Evolutionary conservation across 92 coral and sea anemone species (phyloP), one percentile per base, ranked within the genome.

Genomic region (Palythoa grandis): DNA sequence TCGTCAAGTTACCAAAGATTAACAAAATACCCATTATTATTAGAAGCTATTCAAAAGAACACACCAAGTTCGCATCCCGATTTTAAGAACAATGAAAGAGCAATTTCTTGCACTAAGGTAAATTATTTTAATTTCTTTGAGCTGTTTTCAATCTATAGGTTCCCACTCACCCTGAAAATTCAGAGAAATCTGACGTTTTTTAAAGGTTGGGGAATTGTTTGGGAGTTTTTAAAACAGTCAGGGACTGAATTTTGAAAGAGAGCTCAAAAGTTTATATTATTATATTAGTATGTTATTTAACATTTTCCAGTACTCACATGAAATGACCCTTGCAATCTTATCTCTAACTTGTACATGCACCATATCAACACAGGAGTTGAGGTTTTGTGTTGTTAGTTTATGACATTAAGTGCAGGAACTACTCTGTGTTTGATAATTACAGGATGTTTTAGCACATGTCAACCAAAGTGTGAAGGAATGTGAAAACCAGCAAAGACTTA

Each of bases 381-480:
- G 50, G 50, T 43, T 67, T 67, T 67, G 72, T 67, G 39, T n/a
- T 67, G 72, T 22, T 19, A 22, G 12, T 67, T 43, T 43, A 5
- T 43, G 50, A 43, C 7, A 5, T 43, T 43, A 5, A 43, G 9
- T 43, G 20, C 52, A 7, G 38, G 48, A 11, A 3, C 5, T 37
- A 15, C 52, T 48, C 4, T 70, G 56, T 20, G 38, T 73, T 78
- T 12, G 11, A 70, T 63, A 66, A 7, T 79, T 80, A 12, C 93
- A 96, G 99, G 97, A 95, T 89, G 91, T 93, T 40, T 93, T 96
- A 25, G 98, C 98, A 40, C 93, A 86, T 83, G 99, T 96, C 88
- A 96, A 96, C 76, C 99, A 96, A 92, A 95, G 97, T 86, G 98
- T 96, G 25, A 96, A 96, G 86, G 99, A 96, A 76, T 95, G 94